Evolutionary conservation across 2,797 vertebrate genomes (phyloP).

Genomic region (Acipenser oxyrinchus): DNA sequence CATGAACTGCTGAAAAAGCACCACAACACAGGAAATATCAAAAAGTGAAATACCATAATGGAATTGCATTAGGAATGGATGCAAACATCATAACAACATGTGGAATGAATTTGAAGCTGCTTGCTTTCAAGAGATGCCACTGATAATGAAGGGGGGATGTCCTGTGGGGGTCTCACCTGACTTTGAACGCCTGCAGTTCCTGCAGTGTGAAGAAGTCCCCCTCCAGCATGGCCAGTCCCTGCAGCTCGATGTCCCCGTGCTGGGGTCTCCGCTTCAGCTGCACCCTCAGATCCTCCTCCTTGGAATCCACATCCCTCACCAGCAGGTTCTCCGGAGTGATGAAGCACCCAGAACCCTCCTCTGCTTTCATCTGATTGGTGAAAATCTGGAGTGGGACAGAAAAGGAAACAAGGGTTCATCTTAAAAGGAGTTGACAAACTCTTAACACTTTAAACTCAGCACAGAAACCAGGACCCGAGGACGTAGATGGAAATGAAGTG

Average conservation of each 20-base stretch:
- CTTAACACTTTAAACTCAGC: too few species aligned
- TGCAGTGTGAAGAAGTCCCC: constrained; percentile 43
- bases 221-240: constrained; percentile 37
- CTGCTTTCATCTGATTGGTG: constrained; percentile 55
- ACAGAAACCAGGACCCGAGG: too few species aligned
- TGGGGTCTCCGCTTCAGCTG: constrained; percentile 34
- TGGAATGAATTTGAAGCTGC: not conserved
- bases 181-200: constrained; percentile 47
- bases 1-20: too few species aligned
- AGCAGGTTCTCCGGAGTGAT: constrained; percentile 54
- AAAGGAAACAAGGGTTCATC: not conserved
- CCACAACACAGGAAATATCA: too few species aligned
- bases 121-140: too few species aligned
- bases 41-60: too few species aligned
- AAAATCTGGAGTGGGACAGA: constrained; percentile 45
- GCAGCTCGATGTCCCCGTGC: constrained; percentile 42
- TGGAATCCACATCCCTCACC: constrained; percentile 49
- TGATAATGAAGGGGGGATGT: not conserved
- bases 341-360: constrained; percentile 50
- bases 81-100: too few species aligned
- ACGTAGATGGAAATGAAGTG: not conserved
- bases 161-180: constrained; percentile 37
- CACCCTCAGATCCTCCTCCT: constrained; percentile 41
- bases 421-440: too few species aligned
- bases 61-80: too few species aligned